These are phyloP conservation scores for Mastomys coucha DNA, from an alignment of 2,113 vertebrate genomes.

Conservation along the genomic window DNA sequence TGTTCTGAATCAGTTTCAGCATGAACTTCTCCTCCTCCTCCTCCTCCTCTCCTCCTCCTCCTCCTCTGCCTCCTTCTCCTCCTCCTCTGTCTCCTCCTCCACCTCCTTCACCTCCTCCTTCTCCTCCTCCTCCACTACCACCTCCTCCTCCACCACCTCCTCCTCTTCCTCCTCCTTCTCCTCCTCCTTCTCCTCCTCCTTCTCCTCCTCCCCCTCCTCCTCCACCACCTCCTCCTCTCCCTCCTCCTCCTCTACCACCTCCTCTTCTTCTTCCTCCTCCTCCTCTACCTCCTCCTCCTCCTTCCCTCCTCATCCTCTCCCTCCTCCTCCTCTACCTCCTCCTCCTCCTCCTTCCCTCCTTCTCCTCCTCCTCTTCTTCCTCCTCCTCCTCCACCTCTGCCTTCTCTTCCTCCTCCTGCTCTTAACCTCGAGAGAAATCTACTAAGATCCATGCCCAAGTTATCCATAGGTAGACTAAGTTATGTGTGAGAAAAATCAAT, in stretches of 20 bases:
- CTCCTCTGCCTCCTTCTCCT: not conserved
- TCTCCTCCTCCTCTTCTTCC: not conserved
- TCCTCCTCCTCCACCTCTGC: too few relatives aligned
- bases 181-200: not conserved
- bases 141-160: not conserved
- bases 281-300: not conserved
- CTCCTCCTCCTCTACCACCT: not conserved
- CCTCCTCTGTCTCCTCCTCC: not conserved
- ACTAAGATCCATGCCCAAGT: not conserved
- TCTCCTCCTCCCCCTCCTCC: fast-evolving
- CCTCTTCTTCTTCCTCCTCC: too few relatives aligned
- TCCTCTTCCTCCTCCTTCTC: too few relatives aligned
- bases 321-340: not conserved
- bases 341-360: too few relatives aligned
- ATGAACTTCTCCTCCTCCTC: not conserved
- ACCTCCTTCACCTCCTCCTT: not conserved
- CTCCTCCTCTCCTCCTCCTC: not conserved
- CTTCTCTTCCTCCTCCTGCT: not conserved
- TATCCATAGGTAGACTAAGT: not conserved
- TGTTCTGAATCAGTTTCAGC: not conserved
- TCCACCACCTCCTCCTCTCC: not conserved
- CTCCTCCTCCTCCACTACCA: not conserved
- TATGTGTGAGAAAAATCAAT: not conserved
- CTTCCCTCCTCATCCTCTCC: not conserved
- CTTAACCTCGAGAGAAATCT: not conserved